Evolutionary conservation across 2,113 vertebrate genomes (phyloP).

Genomic region (Microtus ochrogaster): DNA sequence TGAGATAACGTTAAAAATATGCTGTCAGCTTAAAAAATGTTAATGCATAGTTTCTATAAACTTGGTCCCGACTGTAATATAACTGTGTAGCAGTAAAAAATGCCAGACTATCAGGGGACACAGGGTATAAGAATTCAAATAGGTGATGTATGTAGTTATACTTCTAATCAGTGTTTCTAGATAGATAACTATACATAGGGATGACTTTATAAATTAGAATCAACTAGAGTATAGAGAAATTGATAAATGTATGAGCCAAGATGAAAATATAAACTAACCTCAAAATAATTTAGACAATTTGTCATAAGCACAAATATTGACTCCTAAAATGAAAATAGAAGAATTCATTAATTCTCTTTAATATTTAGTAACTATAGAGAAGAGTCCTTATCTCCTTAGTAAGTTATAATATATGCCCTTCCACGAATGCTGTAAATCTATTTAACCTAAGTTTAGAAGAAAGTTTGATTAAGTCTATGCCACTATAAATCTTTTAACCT

Average conservation of each 20-base stretch:
- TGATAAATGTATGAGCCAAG: not conserved
- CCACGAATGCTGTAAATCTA: not conserved
- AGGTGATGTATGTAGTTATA: not conserved
- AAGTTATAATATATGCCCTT: not conserved
- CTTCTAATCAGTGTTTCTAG: not conserved
- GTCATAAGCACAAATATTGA: not conserved
- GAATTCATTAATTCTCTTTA: not conserved
- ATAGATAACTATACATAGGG: not conserved
- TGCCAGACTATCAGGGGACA: not conserved
- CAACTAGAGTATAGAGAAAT: not conserved
- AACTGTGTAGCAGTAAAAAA: not conserved
- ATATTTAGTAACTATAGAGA: not conserved
- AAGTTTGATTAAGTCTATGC: not conserved
- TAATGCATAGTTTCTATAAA: not conserved
- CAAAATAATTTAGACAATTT: slow-evolving; percentile 32
- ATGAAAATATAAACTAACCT: not conserved
- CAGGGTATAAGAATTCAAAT: not conserved
- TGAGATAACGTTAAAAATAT: not conserved
- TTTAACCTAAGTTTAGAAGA: slow-evolving; percentile 22
- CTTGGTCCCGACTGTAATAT: not conserved
- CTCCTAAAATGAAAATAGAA: slow-evolving; percentile 28
- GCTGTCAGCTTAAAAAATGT: not conserved
- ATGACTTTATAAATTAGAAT: not conserved
- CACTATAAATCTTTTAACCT: not conserved
- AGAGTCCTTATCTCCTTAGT: not conserved